These are phyloP conservation scores for Chloropsis hardwickii DNA, from an alignment of 2,113 vertebrate species.

Conservation along the genomic window DNA sequence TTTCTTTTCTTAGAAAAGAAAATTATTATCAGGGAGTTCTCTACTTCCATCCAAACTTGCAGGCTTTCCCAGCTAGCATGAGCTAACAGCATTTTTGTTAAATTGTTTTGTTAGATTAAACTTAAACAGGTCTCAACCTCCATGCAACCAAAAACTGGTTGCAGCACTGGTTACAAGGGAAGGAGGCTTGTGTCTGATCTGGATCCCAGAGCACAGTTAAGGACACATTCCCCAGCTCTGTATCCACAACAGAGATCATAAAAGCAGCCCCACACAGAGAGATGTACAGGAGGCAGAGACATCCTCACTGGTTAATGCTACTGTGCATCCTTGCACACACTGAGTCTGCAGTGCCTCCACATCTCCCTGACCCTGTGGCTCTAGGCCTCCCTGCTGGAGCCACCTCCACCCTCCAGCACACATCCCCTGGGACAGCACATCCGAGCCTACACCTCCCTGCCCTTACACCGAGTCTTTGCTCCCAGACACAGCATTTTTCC, in stretches of 20 bases:
- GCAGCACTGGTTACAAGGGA: neutral
- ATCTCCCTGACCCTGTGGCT: fast-evolving
- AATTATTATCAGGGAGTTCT: neutral
- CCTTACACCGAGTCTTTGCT: neutral
- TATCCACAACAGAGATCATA: neutral
- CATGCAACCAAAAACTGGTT: neutral
- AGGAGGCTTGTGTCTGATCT: neutral
- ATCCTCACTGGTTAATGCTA: fast-evolving
- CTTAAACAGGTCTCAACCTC: neutral
- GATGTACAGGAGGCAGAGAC: neutral
- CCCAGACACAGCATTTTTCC: neutral
- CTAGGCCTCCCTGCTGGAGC: fast-evolving
- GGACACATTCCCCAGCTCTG: neutral
- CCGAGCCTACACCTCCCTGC: fast-evolving
- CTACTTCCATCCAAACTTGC: neutral
- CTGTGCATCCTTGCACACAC: neutral
- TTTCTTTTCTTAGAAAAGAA: neutral
- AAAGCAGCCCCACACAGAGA: neutral
- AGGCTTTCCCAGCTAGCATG: neutral
- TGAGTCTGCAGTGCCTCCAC: fast-evolving
- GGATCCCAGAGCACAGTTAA: neutral
- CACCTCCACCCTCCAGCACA: neutral
- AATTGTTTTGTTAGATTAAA: neutral
- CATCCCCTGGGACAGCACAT: fast-evolving
- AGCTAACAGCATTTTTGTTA: neutral